A percentile compares a stretch with the other conserved stretches of the same genome.
phyloP scores from a whole-genome alignment of 1,140 invertebrate genomes.

The Panulirus ornatus region DNA sequence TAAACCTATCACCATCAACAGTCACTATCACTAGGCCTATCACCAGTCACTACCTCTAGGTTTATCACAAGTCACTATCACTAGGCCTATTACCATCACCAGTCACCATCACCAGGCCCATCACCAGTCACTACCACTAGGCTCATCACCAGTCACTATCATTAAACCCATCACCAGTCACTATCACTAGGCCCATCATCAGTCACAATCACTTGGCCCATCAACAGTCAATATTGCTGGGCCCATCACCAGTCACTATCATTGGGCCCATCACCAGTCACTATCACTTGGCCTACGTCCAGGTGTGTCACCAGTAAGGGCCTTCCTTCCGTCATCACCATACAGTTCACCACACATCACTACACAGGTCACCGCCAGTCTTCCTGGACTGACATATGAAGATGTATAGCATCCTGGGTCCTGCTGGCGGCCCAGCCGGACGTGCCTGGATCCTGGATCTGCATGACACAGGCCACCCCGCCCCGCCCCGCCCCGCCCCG shows the following conservation, averaged over 20 bases:
- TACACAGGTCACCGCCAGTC: too few species aligned
- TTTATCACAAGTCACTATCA: not conserved
- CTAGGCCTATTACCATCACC: not conserved
- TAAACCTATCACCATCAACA: not conserved
- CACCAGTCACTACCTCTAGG: not conserved
- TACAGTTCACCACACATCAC: too few species aligned
- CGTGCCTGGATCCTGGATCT: too few species aligned
- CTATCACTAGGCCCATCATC: not conserved
- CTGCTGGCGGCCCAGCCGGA: too few species aligned
- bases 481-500: conserved; percentile 10
- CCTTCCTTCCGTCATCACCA: too few species aligned
- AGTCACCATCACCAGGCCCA: not conserved
- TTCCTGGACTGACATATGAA: too few species aligned
- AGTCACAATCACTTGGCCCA: not conserved
- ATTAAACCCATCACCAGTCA: not conserved
- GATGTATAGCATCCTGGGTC: too few species aligned
- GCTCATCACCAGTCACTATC: not conserved
- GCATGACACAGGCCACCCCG: not conserved
- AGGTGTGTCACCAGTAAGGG: too few species aligned
- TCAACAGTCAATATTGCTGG: not conserved
- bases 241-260: not conserved
- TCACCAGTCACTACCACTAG: not conserved
- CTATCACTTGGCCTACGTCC: not conserved
- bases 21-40: not conserved
- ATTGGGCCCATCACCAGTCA: not conserved